phyloP scores from a whole-genome alignment of 2,113 vertebrate species.

The Mobula hypostoma region DNA sequence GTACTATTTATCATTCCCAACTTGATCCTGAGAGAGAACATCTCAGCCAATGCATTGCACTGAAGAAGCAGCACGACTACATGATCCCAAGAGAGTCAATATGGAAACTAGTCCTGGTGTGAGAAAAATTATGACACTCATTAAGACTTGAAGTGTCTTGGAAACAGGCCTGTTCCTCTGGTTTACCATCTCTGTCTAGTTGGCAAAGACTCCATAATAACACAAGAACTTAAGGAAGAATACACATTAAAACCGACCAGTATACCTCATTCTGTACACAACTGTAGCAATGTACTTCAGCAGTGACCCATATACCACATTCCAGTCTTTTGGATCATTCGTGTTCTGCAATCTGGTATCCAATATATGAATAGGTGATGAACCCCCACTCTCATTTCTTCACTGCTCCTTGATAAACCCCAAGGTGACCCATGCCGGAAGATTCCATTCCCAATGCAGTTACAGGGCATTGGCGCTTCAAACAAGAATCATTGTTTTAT shows the following conservation, averaged over 20 bases:
- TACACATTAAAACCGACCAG: background rate
- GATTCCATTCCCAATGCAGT: too few species aligned
- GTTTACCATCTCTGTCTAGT: background rate
- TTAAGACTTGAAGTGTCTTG: background rate
- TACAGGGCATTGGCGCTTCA: too few species aligned
- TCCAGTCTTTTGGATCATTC: background rate
- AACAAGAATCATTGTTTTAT: too few species aligned
- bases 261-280: background rate
- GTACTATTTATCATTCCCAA: background rate
- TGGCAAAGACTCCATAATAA: background rate
- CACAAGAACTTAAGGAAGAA: background rate
- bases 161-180: background rate
- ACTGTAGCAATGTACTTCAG: background rate
- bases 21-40: background rate
- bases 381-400: background rate
- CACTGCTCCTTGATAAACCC: background rate
- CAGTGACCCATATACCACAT: background rate
- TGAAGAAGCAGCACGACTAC: background rate
- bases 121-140: background rate
- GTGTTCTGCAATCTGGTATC: background rate
- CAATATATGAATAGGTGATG: background rate
- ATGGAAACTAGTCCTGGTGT: background rate
- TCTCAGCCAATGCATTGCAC: background rate
- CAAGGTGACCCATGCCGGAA: too few species aligned
- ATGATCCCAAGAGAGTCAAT: background rate